These are phyloP conservation scores for Belonocnema kinseyi DNA, from an alignment of 1,140 invertebrate genomes.

Conservation along the genomic window DNA sequence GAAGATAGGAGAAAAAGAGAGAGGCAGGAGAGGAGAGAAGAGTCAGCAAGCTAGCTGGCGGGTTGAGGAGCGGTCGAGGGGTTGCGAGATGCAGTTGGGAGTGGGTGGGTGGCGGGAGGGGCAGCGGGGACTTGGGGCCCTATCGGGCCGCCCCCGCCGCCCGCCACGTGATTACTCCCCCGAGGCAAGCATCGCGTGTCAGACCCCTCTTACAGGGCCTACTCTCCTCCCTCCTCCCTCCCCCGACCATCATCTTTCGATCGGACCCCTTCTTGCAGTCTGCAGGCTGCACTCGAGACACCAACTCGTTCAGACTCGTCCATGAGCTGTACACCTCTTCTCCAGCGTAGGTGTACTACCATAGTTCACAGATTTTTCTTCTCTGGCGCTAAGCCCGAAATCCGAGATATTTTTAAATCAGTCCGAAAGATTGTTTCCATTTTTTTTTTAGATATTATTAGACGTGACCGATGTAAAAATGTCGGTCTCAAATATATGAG, in stretches of 20 bases:
- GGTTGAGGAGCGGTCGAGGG: constrained; percentile 34
- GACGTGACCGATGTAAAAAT: too few relatives aligned
- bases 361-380: too few relatives aligned
- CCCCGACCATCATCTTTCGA: constrained; percentile 32
- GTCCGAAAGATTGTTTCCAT: too few relatives aligned
- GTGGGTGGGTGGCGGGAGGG: constrained; percentile 49
- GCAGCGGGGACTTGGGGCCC: constrained; percentile 50
- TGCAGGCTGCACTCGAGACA: constrained; percentile 26
- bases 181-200: constrained; percentile 74
- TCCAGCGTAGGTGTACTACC: neutral
- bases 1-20: constrained; percentile 32
- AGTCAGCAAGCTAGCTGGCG: constrained; percentile 29
- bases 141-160: constrained; percentile 69
- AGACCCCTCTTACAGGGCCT: constrained; percentile 67
- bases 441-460: too few relatives aligned
- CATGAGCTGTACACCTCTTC: constrained; percentile 28
- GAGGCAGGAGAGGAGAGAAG: constrained; percentile 33
- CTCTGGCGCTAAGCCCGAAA: too few relatives aligned
- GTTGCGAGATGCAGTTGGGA: constrained; percentile 42
- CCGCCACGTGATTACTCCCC: constrained; percentile 72
- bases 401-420: too few relatives aligned
- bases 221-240: constrained; percentile 30
- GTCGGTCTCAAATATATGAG: too few relatives aligned
- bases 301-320: neutral
- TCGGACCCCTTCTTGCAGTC: constrained; percentile 33